Evolutionary conservation across 2,113 vertebrate genomes (phyloP).

Genomic region (Dasyurus viverrinus): DNA sequence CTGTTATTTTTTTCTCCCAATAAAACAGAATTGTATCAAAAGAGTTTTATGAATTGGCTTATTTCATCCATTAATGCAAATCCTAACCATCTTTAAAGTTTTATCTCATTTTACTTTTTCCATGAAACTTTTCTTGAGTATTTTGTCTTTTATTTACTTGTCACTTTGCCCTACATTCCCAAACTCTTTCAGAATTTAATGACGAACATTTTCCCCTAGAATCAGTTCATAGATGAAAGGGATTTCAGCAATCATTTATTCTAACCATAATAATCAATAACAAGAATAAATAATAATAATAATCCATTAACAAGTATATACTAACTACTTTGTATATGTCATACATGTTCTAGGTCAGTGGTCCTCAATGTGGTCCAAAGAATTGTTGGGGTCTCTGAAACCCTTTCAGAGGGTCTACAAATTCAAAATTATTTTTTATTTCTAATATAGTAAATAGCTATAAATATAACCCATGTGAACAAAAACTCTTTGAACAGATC

Average conservation of each 20-base stretch:
- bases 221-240: neutral
- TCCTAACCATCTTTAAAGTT: neutral
- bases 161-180: neutral
- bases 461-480: too few species aligned
- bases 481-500: too few species aligned
- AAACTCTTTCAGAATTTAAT: neutral
- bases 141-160: neutral
- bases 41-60: neutral
- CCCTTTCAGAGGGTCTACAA: too few species aligned
- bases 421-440: too few species aligned
- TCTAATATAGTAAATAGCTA: too few species aligned
- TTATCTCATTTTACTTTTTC: neutral
- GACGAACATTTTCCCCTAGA: neutral
- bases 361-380: too few species aligned
- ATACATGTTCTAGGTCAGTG: too few species aligned
- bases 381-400: too few species aligned
- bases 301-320: neutral
- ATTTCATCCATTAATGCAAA: neutral
- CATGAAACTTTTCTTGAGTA: neutral
- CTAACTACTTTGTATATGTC: neutral
- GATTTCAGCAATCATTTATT: neutral
- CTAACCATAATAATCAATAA: neutral
- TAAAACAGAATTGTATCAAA: neutral
- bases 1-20: neutral
- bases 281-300: neutral